Base-by-base conservation (phyloP, 2,797 vertebrate species). In the Tamandua tetradactyla region DNA sequence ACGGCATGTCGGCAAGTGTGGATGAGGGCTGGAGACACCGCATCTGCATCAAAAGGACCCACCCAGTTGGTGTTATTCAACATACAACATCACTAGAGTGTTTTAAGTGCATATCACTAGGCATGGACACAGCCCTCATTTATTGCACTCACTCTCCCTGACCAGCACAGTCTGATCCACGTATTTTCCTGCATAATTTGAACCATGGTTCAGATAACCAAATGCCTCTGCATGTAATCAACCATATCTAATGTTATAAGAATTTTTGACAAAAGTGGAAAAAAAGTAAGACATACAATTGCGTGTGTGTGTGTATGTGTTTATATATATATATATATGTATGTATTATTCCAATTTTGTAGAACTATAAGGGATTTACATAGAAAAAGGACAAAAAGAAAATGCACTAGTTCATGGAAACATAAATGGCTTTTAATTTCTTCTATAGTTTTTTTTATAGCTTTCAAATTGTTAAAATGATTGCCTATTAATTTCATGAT, bases 31-130 rank as follows among this genome's bases (percentile, higher is more conserved):
- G 10, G 32, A 55, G 62, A 44, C 52, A 9, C 14, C 0, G 1
- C 25, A 7, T 20, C 52, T 52, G 47, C 30, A n/a, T 32, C 61
- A 42, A 15, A 62, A 82, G 59, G 64, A 14, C 47, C 17, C 80
- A 27, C 20, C 7, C 47, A 10, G 8, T 47, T 35, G 5, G 47
- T 13, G 18, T 37, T 12, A 8, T 17, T 30, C 44, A 47, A 1
- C 2, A 2, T 1, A 44, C 9, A 3, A 5, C 10, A 22, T 2
- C 52, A 32, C 42, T 49, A 14, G 4, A 4, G n/a, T 7, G 15
- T 9, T 13, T 25, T 35, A 61, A 64, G 52, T 12, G 11, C 40
- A 22, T n/a, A 11, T 10, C 7, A 4, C 0, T 10, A n/a, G 40
- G 49, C 68, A 49, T 25, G 55, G 47, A 22, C 52, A 17, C 13